Evolutionary conservation across 2,797 vertebrate genomes (phyloP).

Genomic region (Sebastes kiyomatsui): DNA sequence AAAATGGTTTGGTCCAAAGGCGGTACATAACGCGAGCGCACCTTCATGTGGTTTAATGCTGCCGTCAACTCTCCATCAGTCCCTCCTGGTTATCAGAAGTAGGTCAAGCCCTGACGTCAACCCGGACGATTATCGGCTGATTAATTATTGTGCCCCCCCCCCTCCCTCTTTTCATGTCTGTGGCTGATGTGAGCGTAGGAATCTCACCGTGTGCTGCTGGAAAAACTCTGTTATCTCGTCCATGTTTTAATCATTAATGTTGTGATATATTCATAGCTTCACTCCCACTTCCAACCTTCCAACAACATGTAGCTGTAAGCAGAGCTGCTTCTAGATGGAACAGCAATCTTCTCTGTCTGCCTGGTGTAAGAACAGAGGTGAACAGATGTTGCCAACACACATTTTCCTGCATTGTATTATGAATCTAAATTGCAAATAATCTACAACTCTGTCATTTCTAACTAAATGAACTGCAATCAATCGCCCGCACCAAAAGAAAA

Average conservation of each 20-base stretch:
- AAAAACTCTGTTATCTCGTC: background rate
- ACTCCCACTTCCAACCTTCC: background rate
- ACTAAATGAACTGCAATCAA: background rate
- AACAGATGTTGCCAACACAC: background rate
- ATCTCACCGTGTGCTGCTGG: background rate
- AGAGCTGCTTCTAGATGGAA: background rate
- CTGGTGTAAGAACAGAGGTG: background rate
- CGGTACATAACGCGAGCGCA: background rate
- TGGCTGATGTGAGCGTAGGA: background rate
- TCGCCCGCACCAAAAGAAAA: background rate
- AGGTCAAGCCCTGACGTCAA: conserved; percentile 56
- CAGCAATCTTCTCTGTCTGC: background rate
- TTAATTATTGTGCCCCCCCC: conserved; percentile 46
- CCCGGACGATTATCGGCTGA: conserved; percentile 35
- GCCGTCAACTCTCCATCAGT: background rate
- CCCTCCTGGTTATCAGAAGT: conserved; percentile 41
- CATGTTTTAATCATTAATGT: background rate
- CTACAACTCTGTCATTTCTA: background rate
- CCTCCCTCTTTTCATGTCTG: background rate
- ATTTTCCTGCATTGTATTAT: background rate
- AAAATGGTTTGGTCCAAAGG: background rate
- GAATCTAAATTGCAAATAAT: conserved; percentile 8
- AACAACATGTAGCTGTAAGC: background rate
- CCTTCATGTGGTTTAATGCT: background rate
- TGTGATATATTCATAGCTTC: background rate